Conservation (phyloP, 2,797 vertebrate species). For the Antennarius maculatus region DNA sequence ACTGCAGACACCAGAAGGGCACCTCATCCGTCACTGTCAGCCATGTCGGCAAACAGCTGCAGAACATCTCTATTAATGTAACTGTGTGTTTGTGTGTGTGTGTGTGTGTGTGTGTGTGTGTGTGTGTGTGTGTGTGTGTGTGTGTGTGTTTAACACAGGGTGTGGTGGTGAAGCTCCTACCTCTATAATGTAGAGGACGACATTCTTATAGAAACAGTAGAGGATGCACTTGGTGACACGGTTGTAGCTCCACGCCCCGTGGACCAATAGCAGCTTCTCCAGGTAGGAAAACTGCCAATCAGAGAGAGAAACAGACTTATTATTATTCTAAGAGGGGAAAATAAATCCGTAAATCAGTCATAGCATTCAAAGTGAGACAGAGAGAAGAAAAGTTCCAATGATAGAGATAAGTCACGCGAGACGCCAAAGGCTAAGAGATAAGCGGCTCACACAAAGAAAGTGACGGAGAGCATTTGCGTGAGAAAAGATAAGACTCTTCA, state of each 20-base stretch:
- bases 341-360: background rate
- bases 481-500: conserved; percentile 32
- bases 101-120: conserved; percentile 28
- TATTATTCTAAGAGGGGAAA: background rate
- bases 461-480: conserved; percentile 9
- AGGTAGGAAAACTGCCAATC: conserved; percentile 89
- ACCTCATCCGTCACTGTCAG: conserved; percentile 83
- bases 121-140: conserved; percentile 31
- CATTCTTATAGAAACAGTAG: conserved; percentile 99
- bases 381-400: conserved; percentile 9
- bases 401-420: conserved; percentile 39
- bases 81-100: conserved; percentile 28
- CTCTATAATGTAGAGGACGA: conserved; percentile 99
- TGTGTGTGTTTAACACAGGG: conserved; percentile 19
- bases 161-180: conserved; percentile 76
- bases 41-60: conserved; percentile 81
- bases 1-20: conserved; percentile 82
- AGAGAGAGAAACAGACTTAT: conserved; percentile 14
- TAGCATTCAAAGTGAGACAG: conserved; percentile 20
- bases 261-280: conserved; percentile 94
- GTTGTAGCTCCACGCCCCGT: conserved; percentile 98
- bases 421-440: conserved; percentile 38
- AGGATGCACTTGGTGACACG: conserved; percentile 98
- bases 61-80: conserved; percentile 81
- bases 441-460: conserved; percentile 35